Base-by-base conservation (phyloP, 2,888 invertebrate genomes). In the Conchocele bisecta region DNA sequence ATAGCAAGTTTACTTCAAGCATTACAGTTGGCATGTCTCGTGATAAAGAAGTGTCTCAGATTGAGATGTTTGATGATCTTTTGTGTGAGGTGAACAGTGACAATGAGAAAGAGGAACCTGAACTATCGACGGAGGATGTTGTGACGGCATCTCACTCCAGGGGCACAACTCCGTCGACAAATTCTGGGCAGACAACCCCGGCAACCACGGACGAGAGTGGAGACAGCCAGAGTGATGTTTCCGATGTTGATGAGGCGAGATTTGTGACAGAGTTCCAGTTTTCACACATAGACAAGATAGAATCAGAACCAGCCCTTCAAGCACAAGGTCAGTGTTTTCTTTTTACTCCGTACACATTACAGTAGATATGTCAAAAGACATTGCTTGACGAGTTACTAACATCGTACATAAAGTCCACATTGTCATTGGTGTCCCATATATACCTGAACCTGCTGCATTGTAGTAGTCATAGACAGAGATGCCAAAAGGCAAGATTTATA, bases 231-330 rank as follows among this genome's bases (percentile, higher is more conserved):
- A 66, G 64, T 3, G 72, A 63, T 1, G 39, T 33, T 15, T 66
- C 72, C 22, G 65, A 70, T n/a, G n/a, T n/a, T n/a, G 76, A 72
- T 15, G 72, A 76, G 20, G 73, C 72, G 26, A 76, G 50, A 39
- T 76, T 65, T 66, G 66, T 76, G 22, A 63, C 76, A 42, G 67
- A 73, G 59, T 76, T 76, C 61, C 51, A 61, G 20, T 76, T 76
- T 26, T 39, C 61, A 15, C 51, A 51, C n/a, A n/a, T n/a, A n/a
- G n/a, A n/a, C n/a, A n/a, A n/a, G n/a, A n/a, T n/a, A 31, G 51
- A 48, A n/a, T n/a, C 26, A 28, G 48, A 51, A 6, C 9, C 31
- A 51, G 33, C 51, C n/a, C 4, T 11, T 28, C 31, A 51, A 33
- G 33, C n/a, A n/a, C n/a, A n/a, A n/a, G n/a, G n/a, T n/a, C n/a